phyloP scores from a whole-genome alignment of 2,113 vertebrate genomes.

The Vulpes lagopus region DNA sequence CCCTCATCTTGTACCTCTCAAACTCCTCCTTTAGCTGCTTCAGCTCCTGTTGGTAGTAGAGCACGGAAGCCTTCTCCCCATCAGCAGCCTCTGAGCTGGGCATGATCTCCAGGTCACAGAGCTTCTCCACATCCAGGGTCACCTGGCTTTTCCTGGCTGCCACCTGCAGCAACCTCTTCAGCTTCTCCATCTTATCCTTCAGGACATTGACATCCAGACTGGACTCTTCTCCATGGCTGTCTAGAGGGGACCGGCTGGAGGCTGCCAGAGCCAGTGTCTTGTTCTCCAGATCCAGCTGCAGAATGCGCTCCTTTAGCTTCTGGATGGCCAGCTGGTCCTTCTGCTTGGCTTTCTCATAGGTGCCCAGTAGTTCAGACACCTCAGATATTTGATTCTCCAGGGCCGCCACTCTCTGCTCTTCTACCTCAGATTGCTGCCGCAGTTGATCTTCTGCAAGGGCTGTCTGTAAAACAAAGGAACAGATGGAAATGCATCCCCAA shows the following conservation, averaged over 20 bases:
- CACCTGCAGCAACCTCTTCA: slow-evolving; percentile 89
- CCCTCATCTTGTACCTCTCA: slow-evolving; percentile 95
- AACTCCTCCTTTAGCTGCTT: slow-evolving; percentile 96
- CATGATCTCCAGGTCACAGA: slow-evolving; percentile 79
- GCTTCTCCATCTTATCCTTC: slow-evolving; percentile 93
- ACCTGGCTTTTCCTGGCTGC: slow-evolving; percentile 88
- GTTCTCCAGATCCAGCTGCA: slow-evolving; percentile 96
- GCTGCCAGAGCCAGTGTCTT: slow-evolving; percentile 92
- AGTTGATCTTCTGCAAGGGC: slow-evolving; percentile 91
- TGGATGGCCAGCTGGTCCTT: slow-evolving; percentile 92
- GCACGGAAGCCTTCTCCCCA: slow-evolving; percentile 86
- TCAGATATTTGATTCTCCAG: slow-evolving; percentile 93
- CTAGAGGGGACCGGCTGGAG: slow-evolving; percentile 85
- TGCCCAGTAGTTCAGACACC: slow-evolving; percentile 93
- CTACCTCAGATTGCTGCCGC: slow-evolving; percentile 89
- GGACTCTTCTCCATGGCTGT: slow-evolving; percentile 87
- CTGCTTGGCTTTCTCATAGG: slow-evolving; percentile 92
- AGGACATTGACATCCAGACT: slow-evolving; percentile 89
- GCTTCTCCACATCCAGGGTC: slow-evolving; percentile 86
- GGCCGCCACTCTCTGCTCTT: slow-evolving; percentile 92
- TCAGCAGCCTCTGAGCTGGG: slow-evolving; percentile 79
- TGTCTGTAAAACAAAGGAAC: slow-evolving; percentile 84
- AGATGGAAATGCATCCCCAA: neutral
- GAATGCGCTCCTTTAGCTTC: slow-evolving; percentile 92
- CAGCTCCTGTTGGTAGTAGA: slow-evolving; percentile 94